Percentiles rank a stretch among this genome's conserved stretches.
phyloP scores from a whole-genome alignment of 1,140 invertebrate genomes.

The Euura saliciscinereae region DNA sequence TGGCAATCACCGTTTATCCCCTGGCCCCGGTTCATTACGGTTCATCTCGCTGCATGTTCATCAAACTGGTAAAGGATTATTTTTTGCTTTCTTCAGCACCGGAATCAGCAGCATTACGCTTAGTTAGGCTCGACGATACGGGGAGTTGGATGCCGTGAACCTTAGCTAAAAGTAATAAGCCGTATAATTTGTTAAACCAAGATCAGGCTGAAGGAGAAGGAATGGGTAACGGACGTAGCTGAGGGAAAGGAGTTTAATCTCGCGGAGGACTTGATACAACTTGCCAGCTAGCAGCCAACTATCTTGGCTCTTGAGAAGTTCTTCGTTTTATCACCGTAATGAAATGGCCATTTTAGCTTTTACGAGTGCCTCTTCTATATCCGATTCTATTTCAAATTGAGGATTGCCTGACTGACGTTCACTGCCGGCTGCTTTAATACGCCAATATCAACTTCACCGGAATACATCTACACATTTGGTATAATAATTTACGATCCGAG shows the following conservation, averaged over 20 bases:
- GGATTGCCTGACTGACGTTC: constrained; percentile 1
- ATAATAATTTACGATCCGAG: neutral
- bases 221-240: neutral
- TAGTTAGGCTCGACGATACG: too few species aligned
- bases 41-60: too few species aligned
- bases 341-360: constrained; percentile 22
- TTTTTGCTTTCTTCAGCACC: neutral
- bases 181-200: constrained; percentile 10
- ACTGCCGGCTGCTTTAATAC: neutral
- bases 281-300: neutral
- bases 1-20: neutral
- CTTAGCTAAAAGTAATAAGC: constrained; percentile 9
- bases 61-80: too few species aligned
- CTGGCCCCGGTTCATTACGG: too few species aligned
- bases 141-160: too few species aligned
- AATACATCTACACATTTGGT: neutral
- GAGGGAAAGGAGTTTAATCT: constrained; percentile 12
- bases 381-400: constrained; percentile 21
- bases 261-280: constrained; percentile 12
- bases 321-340: constrained; percentile 22
- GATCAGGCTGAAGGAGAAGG: neutral
- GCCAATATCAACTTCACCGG: neutral
- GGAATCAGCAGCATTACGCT: neutral
- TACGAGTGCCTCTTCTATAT: constrained; percentile 18
- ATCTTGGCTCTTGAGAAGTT: constrained; percentile 16